A percentile compares a stretch with the other conserved stretches of the same genome.
Conservation (phyloP, 1,140 invertebrate genomes). For the Cyclina sinensis region DNA sequence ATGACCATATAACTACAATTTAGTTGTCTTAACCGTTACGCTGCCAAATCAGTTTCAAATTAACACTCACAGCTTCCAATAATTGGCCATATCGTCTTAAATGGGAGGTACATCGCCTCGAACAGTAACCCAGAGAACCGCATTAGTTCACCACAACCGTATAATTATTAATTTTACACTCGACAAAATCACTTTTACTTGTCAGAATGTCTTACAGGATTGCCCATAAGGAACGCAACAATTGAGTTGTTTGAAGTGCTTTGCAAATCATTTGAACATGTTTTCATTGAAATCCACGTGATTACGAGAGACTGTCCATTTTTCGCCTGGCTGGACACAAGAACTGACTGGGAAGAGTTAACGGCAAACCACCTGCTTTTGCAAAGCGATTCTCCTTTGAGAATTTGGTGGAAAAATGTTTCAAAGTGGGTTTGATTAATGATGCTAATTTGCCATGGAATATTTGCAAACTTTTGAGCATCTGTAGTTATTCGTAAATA, state of each 20-base stretch:
- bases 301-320: constrained; percentile 35
- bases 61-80: neutral
- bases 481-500: neutral
- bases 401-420: constrained; percentile 41
- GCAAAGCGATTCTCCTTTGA: constrained; percentile 26
- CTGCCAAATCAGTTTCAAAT: neutral
- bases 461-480: constrained; percentile 42
- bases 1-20: too few species aligned
- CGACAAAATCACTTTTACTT: constrained; percentile 33
- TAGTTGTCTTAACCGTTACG: too few species aligned
- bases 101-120: neutral
- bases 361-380: constrained; percentile 54
- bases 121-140: neutral
- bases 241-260: constrained; percentile 49
- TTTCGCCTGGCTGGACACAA: constrained; percentile 50
- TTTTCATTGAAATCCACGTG: constrained; percentile 46
- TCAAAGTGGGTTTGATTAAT: constrained; percentile 20
- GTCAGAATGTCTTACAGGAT: constrained; percentile 33
- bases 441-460: constrained; percentile 38
- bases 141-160: constrained; percentile 40
- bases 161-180: constrained; percentile 61
- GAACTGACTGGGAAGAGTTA: constrained; percentile 19
- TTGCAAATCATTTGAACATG: constrained; percentile 28
- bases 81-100: constrained; percentile 51
- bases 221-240: constrained; percentile 60